Base-by-base conservation (phyloP, 2,888 invertebrate genomes). In the Rhagium mordax region DNA sequence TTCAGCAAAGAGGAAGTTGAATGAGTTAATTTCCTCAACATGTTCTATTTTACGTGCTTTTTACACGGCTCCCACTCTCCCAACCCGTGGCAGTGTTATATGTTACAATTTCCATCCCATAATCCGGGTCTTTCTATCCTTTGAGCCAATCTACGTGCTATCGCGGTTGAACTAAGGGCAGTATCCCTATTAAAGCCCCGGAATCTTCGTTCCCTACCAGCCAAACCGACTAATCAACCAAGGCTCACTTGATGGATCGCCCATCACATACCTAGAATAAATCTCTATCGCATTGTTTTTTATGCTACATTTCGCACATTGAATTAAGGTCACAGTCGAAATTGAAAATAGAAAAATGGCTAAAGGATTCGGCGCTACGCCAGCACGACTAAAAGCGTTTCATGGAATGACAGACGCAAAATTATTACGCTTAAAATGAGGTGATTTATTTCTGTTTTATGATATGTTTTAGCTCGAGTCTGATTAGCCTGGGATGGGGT, bases 91-190 rank as follows among this genome's bases (percentile, higher is more conserved):
- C 80, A 79, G 79, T 80, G 79, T 79, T 82, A 81, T 80, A 80
- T 80, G 80, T 81, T 80, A 82, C 82, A 82, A 81, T 82, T 82
- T 81, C 81, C 81, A 80, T 79, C 78, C 76, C 72, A 79, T 81
- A 82, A 81, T 81, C 81, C 77, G 74, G 81, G 78, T 76, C 79
- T 76, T 66, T 72, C 79, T 76, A 76, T 78, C 81, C 78, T 20
- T 79, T 72, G 79, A 81, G 78, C 80, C 81, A 79, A 79, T 82
- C 81, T 81, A 76, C 75, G 51, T 51, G 76, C 79, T 79, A 78
- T 79, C 78, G 78, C 79, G 79, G 80, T 80, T 76, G 70, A 74
- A 76, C 75, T 75, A 74, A 77, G 74, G 75, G 78, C 74, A 55
- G 70, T 68, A 70, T 64, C 68, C 66, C 71, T 55, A 60, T 57